Conservation (phyloP, 2,113 vertebrate genomes). For the Asarcornis scutulata region DNA sequence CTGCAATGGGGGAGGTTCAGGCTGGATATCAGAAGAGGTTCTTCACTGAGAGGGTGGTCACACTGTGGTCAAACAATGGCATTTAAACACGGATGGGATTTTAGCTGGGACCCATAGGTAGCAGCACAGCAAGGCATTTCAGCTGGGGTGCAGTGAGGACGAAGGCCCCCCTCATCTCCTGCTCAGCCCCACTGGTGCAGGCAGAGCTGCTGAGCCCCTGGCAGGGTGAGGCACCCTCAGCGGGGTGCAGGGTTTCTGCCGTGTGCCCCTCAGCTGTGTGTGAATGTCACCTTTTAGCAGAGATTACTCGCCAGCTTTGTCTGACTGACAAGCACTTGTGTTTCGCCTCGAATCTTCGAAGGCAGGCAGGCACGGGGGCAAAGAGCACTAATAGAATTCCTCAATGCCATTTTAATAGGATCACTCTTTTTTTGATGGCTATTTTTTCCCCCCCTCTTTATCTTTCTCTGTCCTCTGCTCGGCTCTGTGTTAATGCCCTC, state of each 20-base stretch:
- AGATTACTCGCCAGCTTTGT: conserved; percentile 33
- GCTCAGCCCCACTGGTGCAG: accelerated
- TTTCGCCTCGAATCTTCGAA: not conserved
- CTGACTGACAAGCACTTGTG: conserved; percentile 13
- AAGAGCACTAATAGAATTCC: conserved; percentile 61
- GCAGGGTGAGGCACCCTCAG: accelerated
- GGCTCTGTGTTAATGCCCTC: conserved; percentile 58
- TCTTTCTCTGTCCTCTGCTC: conserved; percentile 46
- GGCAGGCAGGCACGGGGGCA: conserved; percentile 28
- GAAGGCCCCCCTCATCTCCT: not conserved
- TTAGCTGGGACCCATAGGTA: not conserved
- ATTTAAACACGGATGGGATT: not conserved
- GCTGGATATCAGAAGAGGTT: too few species aligned
- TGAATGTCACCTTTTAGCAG: conserved; percentile 33
- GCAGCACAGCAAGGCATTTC: not conserved
- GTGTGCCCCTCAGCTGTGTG: not conserved
- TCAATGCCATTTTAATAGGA: conserved; percentile 64
- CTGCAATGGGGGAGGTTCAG: too few species aligned
- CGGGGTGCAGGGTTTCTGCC: not conserved
- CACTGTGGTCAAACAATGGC: not conserved
- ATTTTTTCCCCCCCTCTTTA: conserved; percentile 20
- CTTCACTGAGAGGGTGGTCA: too few species aligned
- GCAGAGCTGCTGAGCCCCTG: not conserved
- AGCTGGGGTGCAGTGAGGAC: not conserved
- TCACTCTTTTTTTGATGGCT: conserved; percentile 32